Evolutionary conservation across 2,888 invertebrate species (phyloP), one percentile per base, ranked within the genome.

Genomic region (Muschampia plurimacula): DNA sequence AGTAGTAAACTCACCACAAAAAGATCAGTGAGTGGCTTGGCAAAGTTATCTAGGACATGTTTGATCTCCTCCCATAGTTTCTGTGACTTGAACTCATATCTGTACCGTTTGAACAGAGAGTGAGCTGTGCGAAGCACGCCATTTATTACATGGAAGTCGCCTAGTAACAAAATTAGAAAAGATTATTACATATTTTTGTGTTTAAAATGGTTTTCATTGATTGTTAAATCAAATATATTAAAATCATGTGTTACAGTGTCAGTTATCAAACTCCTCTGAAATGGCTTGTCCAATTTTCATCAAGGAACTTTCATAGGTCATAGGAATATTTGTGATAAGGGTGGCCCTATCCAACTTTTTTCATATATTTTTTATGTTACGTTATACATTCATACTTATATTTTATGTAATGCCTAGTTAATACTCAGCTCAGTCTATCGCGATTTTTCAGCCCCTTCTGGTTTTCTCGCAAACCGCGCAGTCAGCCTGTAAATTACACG

Each of bases 81-180:
- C 86, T 99, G 97, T 0, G 99, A 99, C 88, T 99, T 99, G 88
- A 99, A 98, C 91, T 99, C 99, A 84, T 97, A 98, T 67, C 99
- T 96, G 90, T 99, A 99, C 79, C 98, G 96, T 88, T 99, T 98
- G 93, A 99, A 99, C 1, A 99, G 94, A 0, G 99, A 99, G 90
- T 99, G 99, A 0, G 98, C 99, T 0, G 99, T 99, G 78, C 98
- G 96, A 10, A 99, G 95, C 0, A 99, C 97, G 0, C 99, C 99
- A 86, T 99, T 99, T 75, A 99, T 99, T 0, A 98, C 95, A 86
- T 98, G 97, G 87, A 99, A 99, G 89, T 99, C 98, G 60, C 98
- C 98, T 95, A 91, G 1, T 52, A 62, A 36, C 15, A 49, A 15
- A 49, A 13, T 36, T 36, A 13, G 5, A 65, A 0, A 49, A 32